Percentiles rank a stretch among this genome's conserved stretches.
Evolutionary conservation across 1,140 invertebrate species (phyloP).

Genomic region (Saxidomus purpurata): DNA sequence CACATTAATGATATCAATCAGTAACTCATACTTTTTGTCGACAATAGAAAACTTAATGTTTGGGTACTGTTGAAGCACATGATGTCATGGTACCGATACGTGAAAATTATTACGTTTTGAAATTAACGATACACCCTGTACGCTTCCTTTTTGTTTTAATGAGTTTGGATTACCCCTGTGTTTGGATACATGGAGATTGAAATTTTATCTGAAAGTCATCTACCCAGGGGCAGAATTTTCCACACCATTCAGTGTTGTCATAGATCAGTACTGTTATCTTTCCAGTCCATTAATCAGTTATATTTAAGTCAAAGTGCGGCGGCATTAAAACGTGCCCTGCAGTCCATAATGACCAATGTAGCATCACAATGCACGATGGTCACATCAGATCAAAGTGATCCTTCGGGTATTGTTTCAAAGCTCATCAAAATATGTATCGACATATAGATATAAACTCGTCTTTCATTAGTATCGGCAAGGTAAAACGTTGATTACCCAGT

Average conservation of each 20-base stretch:
- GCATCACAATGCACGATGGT: constrained; percentile 40
- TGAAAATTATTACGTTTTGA: background rate
- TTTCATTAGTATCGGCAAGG: background rate
- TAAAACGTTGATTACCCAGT: background rate
- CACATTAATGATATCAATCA: background rate
- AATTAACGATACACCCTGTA: background rate
- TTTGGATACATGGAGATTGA: background rate
- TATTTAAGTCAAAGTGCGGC: background rate
- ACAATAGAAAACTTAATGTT: background rate
- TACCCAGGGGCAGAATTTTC: constrained; percentile 27
- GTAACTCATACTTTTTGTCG: background rate
- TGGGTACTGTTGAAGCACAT: background rate
- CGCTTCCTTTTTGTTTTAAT: constrained; percentile 11
- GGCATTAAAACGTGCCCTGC: constrained; percentile 25
- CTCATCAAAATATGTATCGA: background rate
- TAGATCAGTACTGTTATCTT: constrained; percentile 45
- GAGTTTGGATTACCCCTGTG: constrained; percentile 1
- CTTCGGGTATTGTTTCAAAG: constrained; percentile 26
- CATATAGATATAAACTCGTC: background rate
- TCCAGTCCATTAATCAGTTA: constrained; percentile 55
- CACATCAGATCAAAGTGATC: constrained; percentile 21
- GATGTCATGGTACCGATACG: background rate
- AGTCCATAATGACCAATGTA: constrained; percentile 26
- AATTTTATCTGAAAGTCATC: constrained; percentile 19
- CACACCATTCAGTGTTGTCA: background rate